These are phyloP conservation scores for Pantherophis vulpinus DNA, from an alignment of 2,797 vertebrate species.

Conservation along the genomic window DNA sequence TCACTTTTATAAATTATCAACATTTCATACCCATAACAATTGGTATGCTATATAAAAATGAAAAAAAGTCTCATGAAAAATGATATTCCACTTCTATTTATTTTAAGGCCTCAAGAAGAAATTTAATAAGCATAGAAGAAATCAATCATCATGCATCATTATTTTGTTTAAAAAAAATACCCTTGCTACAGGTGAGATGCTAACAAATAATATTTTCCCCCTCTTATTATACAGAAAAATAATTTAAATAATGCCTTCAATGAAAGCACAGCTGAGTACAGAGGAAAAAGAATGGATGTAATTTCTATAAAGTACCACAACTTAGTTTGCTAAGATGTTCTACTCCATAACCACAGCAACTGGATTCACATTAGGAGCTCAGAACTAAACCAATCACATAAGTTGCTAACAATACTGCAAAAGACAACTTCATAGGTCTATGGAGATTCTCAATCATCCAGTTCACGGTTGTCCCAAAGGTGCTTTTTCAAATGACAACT, in stretches of 20 bases:
- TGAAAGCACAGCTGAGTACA: background rate
- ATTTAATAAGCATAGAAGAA: slow-evolving; percentile 65
- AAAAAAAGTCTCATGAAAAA: slow-evolving; percentile 63
- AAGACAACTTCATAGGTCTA: background rate
- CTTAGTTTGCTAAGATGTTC: background rate
- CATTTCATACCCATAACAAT: slow-evolving; percentile 49
- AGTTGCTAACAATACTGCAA: background rate
- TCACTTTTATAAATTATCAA: slow-evolving; percentile 58
- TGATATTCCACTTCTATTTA: slow-evolving; percentile 44
- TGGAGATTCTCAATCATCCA: background rate
- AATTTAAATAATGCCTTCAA: background rate
- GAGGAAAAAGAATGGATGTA: background rate
- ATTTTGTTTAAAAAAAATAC: background rate
- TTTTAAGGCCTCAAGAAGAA: slow-evolving; percentile 50
- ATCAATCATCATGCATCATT: slow-evolving; percentile 48
- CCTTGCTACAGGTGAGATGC: background rate
- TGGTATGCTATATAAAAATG: slow-evolving; percentile 59
- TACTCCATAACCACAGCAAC: background rate
- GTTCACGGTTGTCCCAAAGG: background rate
- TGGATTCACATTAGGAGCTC: background rate
- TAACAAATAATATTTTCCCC: background rate
- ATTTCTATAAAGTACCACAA: background rate
- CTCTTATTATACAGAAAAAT: background rate
- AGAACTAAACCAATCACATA: background rate
- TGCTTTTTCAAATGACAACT: background rate